Evolutionary conservation across 1,140 invertebrate species (phyloP).

Genomic region (Neoseiulus cucumeris): DNA sequence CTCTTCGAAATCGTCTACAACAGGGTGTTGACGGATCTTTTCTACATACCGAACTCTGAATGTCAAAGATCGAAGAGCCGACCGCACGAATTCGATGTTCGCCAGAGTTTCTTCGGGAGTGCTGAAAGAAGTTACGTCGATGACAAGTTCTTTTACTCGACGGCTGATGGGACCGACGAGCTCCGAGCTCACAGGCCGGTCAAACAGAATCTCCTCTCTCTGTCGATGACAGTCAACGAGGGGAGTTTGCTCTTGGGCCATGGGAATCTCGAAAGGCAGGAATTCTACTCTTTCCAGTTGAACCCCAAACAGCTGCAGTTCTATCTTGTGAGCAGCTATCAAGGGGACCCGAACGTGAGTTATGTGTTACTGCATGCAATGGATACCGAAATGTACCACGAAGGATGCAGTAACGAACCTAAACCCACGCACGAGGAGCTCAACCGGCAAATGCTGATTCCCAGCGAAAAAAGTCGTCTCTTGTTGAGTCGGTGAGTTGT

Average conservation of each 20-base stretch:
- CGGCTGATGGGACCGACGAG: not conserved
- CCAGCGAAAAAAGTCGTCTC: not conserved
- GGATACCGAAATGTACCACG: not conserved
- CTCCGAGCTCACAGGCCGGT: not conserved
- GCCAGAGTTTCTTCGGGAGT: not conserved
- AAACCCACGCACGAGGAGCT: not conserved
- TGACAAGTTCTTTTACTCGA: not conserved
- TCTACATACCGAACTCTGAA: not conserved
- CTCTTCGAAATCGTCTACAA: slow-evolving; percentile 19
- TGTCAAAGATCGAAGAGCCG: not conserved
- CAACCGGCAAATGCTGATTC: not conserved
- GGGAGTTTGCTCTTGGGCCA: not conserved
- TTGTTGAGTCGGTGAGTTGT: not conserved
- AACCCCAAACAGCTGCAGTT: not conserved
- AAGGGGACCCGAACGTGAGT: not conserved
- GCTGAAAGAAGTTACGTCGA: not conserved
- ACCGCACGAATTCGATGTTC: not conserved
- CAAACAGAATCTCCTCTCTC: not conserved
- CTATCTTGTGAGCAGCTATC: not conserved
- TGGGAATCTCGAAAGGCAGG: not conserved
- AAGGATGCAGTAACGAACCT: not conserved
- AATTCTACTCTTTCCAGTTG: not conserved
- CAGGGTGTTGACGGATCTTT: slow-evolving; percentile 17
- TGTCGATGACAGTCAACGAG: not conserved
- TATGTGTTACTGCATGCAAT: not conserved